These are phyloP conservation scores for Mustelus asterias DNA, from an alignment of 2,113 vertebrate species.

Conservation along the genomic window DNA sequence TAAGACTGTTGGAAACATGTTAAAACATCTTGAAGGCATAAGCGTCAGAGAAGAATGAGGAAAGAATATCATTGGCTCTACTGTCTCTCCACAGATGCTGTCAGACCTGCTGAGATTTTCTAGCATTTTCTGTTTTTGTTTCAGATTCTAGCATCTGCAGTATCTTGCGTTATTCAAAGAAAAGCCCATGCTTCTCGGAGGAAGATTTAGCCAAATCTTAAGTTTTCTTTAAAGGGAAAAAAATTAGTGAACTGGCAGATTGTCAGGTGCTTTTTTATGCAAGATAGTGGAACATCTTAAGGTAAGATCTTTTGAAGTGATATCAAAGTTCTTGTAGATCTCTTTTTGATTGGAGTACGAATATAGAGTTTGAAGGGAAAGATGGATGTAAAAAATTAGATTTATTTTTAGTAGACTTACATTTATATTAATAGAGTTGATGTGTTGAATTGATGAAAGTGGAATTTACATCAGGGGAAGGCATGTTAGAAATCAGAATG, in stretches of 20 bases:
- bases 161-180: no score
- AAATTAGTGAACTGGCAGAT: background rate
- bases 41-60: background rate
- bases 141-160: no score
- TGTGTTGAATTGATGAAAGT: background rate
- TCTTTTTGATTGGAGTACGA: background rate
- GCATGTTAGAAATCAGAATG: background rate
- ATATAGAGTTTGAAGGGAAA: background rate
- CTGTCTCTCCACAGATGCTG: no score
- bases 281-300: background rate
- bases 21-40: background rate
- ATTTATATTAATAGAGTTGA: background rate
- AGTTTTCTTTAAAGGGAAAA: background rate
- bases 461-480: background rate
- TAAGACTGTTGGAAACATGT: background rate
- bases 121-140: no score
- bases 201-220: background rate
- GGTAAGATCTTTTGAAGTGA: background rate
- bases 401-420: background rate
- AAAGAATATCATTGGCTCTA: background rate
- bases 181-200: background rate
- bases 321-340: background rate
- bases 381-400: background rate
- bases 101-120: no score
- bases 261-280: background rate